Evolutionary conservation across 2,888 invertebrate species (phyloP), one percentile per base, ranked within the genome.

Genomic region (Cancer borealis): DNA sequence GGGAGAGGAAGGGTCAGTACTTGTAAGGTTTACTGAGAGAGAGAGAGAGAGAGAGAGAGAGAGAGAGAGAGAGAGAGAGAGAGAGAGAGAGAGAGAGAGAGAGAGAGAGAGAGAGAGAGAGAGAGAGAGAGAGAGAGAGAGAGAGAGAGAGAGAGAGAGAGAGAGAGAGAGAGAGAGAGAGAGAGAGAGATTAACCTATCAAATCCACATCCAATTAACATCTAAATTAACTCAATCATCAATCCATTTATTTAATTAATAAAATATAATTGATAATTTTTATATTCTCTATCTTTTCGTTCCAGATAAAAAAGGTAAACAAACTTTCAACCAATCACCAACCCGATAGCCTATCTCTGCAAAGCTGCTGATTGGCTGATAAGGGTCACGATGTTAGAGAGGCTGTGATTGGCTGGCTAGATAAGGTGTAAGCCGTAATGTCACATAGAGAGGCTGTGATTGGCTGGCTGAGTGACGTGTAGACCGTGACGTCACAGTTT

Each of bases 21-120:
- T 54, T 54, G 3, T 54, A 54, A 54, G 54, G 54, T 54, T 54
- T 54, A 0, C 54, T 8, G 66, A 66, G 66, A 66, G 66, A 66
- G 66, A 66, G 66, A 66, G 66, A 66, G 66, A 66, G 66, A 79
- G 79, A 79, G 79, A 79, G 79, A 79, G 79, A 79, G 79, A 79
- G 79, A 79, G 79, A 79, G 79, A 79, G 79, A 79, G 79, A 79
- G 79, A 79, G 79, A 79, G 79, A 79, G 79, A 79, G 79, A 79
- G 30, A 79, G 30, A 79, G 79, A 30, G 6, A 49, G 8, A 10
- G 49, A 10, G 49, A 49, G 49, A 49, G 49, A 6, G 49, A 49
- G 49, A 6, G 49, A 49, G 49, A 49, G 49, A 6, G 4, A 6
- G 49, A 4, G 10, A 49, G 49, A 49, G 49, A 6, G 4, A 49